A percentile compares a stretch with the other conserved stretches of the same genome.
phyloP scores from a whole-genome alignment of 2,113 vertebrate species.

The Phasianus colchicus region DNA sequence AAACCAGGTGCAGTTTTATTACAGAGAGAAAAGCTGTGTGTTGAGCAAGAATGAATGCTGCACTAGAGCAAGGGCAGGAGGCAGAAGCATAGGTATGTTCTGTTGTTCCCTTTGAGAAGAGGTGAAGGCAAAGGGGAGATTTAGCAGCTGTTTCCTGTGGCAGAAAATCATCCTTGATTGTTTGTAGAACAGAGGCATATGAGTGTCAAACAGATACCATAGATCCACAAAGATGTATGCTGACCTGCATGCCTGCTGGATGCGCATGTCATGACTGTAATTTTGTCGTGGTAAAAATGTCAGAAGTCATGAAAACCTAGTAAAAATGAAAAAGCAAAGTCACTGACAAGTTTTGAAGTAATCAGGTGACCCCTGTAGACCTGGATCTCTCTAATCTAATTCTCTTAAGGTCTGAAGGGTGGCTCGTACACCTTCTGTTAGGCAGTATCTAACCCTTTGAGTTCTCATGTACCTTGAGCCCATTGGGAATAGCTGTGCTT shows the following conservation, averaged over 20 bases:
- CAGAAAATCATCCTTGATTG: slow-evolving; percentile 71
- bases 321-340: slow-evolving; percentile 55
- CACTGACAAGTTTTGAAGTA: slow-evolving; percentile 61
- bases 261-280: slow-evolving; percentile 52
- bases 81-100: not conserved
- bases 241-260: slow-evolving; percentile 51
- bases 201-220: slow-evolving; percentile 52
- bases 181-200: slow-evolving; percentile 37
- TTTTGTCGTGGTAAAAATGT: slow-evolving; percentile 53
- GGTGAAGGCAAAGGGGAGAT: slow-evolving; percentile 46
- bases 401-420: slow-evolving; percentile 33
- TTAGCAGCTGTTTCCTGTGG: slow-evolving; percentile 60
- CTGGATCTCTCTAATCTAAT: slow-evolving; percentile 58
- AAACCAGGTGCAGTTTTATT: not conserved
- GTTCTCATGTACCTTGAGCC: not conserved
- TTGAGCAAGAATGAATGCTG: not conserved
- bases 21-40: not conserved
- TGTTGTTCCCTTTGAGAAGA: slow-evolving; percentile 48
- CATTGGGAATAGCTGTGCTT: not conserved
- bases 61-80: not conserved
- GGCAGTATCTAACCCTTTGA: not conserved
- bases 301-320: slow-evolving; percentile 55
- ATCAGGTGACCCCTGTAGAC: slow-evolving; percentile 34
- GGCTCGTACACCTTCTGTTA: slow-evolving; percentile 49
- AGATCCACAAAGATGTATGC: slow-evolving; percentile 41